Base-by-base conservation (phyloP, 1,140 invertebrate genomes). In the Meloidogyne chitwoodi region DNA sequence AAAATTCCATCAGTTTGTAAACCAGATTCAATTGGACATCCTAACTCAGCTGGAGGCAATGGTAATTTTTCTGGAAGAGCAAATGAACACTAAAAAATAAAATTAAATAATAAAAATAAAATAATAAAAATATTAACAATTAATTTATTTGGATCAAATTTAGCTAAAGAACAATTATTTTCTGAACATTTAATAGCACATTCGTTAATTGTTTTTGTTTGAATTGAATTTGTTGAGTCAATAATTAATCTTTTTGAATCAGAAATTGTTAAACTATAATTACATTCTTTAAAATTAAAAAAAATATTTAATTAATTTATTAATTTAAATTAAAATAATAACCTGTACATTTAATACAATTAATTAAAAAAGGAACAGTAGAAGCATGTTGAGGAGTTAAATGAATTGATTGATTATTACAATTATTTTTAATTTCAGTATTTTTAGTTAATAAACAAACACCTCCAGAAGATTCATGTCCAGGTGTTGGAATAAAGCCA, bases 291-390 rank as follows among this genome's bases (percentile, higher is more conserved):
- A 22, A 27, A 34, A 48, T 4, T 14, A 38, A 22, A n/a, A 41
- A 12, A n/a, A 27, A 74, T 74, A 11, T 19, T 44, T 19, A 22
- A 24, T 31, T 38, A 22, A 63, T 77, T 68, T 44, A 26, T 31
- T n/a, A 24, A 0, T 22, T 29, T 19, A 68, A 75, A 31, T 48
- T 48, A 24, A 38, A 79, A 44, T 71, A 8, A 64, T 11, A 74
- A 87, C 84, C 77, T 76, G 85, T 79, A 76, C 85, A 86, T 77
- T 78, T 71, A 56, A 86, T 85, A 70, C 85, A 86, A n/a, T 82
- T 84, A 67, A 87, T 82, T 6, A 86, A 62, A 68, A 86, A 86
- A 10, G 85, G 84, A 44, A 80, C 77, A 41, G 82, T 76, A n/a
- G 85, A 86, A 34, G 85, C 84, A 66, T 86, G 84, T 74, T 86